Evolutionary conservation across 1,140 invertebrate species (phyloP), one percentile per base, ranked within the genome.

Genomic region (Chironomus striatipennis): DNA sequence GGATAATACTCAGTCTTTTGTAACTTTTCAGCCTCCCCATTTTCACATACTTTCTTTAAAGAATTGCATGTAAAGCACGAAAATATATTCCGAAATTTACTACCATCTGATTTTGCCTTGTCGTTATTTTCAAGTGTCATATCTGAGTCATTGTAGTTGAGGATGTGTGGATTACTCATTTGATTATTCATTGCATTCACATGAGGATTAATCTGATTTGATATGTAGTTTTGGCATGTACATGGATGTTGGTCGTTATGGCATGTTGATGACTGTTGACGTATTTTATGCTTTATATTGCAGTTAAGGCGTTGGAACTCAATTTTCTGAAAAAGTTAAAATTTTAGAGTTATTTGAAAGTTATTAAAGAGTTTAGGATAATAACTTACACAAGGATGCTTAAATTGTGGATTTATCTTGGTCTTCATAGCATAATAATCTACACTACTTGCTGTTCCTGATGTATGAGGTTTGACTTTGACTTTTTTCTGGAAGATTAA

Each of bases 1-100:
- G 88, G 88, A 79, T 90, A 90, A 64, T 89, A 85, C 75, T 89
- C 88, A 7, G 79, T 79, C 9, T 74, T 75, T 70, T 76, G 57
- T 21, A n/a, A 57, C 10, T 20, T 21, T n/a, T n/a, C n/a, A n/a
- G n/a, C n/a, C n/a, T n/a, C n/a, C 18, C 9, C 17, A 18, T 20
- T 70, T 20, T 18, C n/a, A 18, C 17, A 70, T 5, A 57, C 5
- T 34, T 5, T 7, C 1, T 57, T 7, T 2, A 70, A 7, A 21
- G 18, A 4, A 10, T 70, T 70, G 20, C 2, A 70, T 10, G 15
- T 70, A 21, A 70, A 20, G 6, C 18, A 20, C 18, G n/a, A 70
- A 9, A 70, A 10, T 6, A n/a, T 1, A 3, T 70, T 70, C 1
- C 47, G 2, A 10, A 57, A 3, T 57, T 57, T 57, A 2, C 10